Evolutionary conservation across 2,888 invertebrate species (phyloP).

Genomic region (Microplitis deprimator): DNA sequence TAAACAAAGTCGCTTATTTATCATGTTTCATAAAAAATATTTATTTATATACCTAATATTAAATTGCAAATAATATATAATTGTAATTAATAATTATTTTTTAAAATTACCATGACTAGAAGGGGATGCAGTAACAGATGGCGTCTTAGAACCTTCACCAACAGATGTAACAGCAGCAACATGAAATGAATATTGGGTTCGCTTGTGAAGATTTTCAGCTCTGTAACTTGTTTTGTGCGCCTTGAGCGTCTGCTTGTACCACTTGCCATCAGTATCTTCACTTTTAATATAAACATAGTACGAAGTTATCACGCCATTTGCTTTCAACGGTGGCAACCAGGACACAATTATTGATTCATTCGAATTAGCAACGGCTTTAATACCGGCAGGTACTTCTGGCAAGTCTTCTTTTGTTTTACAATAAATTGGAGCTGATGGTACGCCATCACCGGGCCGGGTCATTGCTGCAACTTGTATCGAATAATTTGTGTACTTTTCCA

Average conservation of each 20-base stretch:
- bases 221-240: constrained; percentile 68
- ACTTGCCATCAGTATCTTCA: constrained; percentile 65
- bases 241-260: constrained; percentile 61
- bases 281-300: constrained; percentile 67
- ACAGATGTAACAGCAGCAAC: constrained; percentile 70
- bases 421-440: constrained; percentile 85
- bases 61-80: neutral
- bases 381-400: constrained; percentile 90
- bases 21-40: neutral
- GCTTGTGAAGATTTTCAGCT: constrained; percentile 68
- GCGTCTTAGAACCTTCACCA: constrained; percentile 69
- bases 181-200: constrained; percentile 71
- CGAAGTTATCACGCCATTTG: constrained; percentile 79
- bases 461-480: constrained; percentile 91
- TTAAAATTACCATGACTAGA: constrained; percentile 68
- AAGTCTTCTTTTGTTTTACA: constrained; percentile 94
- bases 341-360: constrained; percentile 88
- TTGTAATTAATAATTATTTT: too few relatives aligned
- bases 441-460: constrained; percentile 91
- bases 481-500: constrained; percentile 92
- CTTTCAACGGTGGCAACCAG: constrained; percentile 89
- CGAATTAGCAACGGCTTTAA: constrained; percentile 91
- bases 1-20: neutral
- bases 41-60: neutral
- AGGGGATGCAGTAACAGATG: constrained; percentile 71